Conservation (phyloP, 1,140 invertebrate genomes). For the Agrypnia vestita region DNA sequence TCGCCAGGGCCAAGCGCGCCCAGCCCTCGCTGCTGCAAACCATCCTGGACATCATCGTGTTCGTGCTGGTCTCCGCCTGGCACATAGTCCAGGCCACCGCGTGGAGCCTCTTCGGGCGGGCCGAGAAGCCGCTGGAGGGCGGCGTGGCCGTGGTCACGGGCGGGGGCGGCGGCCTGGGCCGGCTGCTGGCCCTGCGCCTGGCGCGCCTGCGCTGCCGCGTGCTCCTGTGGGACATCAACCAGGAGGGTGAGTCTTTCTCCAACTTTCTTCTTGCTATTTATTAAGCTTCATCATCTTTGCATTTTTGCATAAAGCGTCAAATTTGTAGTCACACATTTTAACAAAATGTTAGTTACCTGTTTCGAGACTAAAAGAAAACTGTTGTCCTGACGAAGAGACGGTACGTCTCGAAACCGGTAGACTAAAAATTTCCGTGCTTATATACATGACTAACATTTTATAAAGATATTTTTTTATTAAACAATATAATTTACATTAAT, state of each 20-base stretch:
- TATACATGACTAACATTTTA: no score
- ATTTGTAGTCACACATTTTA: no score
- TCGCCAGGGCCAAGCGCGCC: neutral
- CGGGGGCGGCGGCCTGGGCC: slow-evolving; percentile 90
- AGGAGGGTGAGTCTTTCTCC: slow-evolving; percentile 78
- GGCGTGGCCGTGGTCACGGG: slow-evolving; percentile 91
- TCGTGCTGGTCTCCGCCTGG: slow-evolving; percentile 75
- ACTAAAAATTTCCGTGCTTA: no score
- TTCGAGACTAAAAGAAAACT: no score
- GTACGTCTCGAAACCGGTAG: no score
- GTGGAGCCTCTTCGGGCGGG: slow-evolving; percentile 70
- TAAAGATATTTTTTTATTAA: no score
- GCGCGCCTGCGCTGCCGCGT: slow-evolving; percentile 85
- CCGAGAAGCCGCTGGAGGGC: slow-evolving; percentile 77
- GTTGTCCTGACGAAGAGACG: no score
- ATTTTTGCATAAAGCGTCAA: no score
- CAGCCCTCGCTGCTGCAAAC: neutral
- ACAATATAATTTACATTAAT: no score
- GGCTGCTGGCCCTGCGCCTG: slow-evolving; percentile 85
- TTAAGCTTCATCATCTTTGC: no score
- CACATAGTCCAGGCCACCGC: slow-evolving; percentile 72
- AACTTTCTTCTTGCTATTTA: neutral
- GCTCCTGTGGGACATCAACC: slow-evolving; percentile 94
- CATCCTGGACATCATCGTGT: slow-evolving; percentile 67
- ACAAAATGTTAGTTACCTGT: no score